These are phyloP conservation scores for Trichonephila inaurata DNA, from an alignment of 1,140 invertebrate genomes.

Conservation along the genomic window DNA sequence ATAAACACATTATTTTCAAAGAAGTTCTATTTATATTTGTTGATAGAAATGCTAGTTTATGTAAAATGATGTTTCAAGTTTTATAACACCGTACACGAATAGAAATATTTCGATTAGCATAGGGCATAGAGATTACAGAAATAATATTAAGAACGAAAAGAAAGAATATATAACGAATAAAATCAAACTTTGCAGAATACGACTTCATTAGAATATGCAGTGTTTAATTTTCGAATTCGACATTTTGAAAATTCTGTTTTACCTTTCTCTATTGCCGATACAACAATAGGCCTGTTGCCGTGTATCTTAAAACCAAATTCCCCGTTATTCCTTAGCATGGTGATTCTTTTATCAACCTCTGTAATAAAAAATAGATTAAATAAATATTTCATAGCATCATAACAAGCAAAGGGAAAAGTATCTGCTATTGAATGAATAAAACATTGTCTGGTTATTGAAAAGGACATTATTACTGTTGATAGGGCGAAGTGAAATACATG, in stretches of 20 bases:
- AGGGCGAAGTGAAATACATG: too few relatives aligned
- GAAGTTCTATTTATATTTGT: too few relatives aligned
- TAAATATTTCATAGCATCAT: not conserved
- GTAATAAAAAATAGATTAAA: not conserved
- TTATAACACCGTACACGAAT: too few relatives aligned
- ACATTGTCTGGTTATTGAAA: not conserved
- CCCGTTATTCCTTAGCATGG: conserved; percentile 89
- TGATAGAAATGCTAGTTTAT: too few relatives aligned
- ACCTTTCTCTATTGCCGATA: conserved; percentile 91
- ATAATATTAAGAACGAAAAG: too few relatives aligned
- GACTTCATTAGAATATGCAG: too few relatives aligned
- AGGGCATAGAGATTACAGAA: too few relatives aligned
- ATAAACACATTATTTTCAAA: too few relatives aligned
- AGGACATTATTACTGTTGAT: too few relatives aligned
- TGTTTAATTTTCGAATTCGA: not conserved
- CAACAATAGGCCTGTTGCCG: conserved; percentile 95
- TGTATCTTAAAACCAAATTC: conserved; percentile 98
- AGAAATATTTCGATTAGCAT: too few relatives aligned
- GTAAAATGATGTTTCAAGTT: too few relatives aligned
- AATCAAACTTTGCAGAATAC: not conserved
- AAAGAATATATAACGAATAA: too few relatives aligned
- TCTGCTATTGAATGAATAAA: not conserved
- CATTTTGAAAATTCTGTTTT: not conserved
- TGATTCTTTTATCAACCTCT: conserved; percentile 82
- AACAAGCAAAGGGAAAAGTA: not conserved